A percentile compares a stretch with the other conserved stretches of the same genome.
Evolutionary conservation across 2,113 vertebrate species (phyloP).

Genomic region (Tupaia tana): DNA sequence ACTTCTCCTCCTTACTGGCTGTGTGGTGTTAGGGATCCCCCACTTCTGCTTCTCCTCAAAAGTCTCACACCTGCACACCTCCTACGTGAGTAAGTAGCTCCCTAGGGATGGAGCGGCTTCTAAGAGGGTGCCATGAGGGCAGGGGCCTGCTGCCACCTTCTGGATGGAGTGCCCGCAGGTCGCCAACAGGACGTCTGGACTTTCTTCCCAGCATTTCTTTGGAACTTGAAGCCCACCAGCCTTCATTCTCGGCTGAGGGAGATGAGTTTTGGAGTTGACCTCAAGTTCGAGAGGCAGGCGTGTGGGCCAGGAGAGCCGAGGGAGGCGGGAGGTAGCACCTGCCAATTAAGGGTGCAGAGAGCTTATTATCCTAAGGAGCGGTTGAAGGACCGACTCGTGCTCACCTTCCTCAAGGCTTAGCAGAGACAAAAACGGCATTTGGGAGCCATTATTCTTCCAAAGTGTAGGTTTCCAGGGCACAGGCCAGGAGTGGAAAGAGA

Average conservation of each 20-base stretch:
- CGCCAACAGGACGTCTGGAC: background rate
- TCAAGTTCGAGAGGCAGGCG: background rate
- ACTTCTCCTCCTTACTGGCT: background rate
- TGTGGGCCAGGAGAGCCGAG: background rate
- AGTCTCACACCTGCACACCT: background rate
- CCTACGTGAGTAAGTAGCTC: background rate
- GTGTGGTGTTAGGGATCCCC: background rate
- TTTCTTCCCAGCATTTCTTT: background rate
- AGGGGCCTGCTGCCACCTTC: background rate
- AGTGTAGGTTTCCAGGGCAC: slow-evolving; percentile 64
- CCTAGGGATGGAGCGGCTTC: background rate
- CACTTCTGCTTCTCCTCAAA: background rate
- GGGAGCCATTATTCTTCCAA: slow-evolving; percentile 68
- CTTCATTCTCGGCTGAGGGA: background rate
- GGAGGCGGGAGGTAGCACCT: background rate
- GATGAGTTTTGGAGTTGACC: background rate
- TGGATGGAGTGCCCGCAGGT: background rate
- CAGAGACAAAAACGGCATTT: slow-evolving; percentile 67
- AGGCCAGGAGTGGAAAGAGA: background rate
- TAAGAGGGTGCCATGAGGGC: fast-evolving
- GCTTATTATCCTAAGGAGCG: slow-evolving; percentile 65
- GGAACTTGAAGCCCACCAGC: background rate
- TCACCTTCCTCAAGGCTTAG: slow-evolving; percentile 69
- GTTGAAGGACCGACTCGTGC: background rate
- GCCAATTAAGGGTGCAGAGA: slow-evolving; percentile 37